Percentiles rank a stretch among this genome's conserved stretches.
Conservation (phyloP, 2,888 invertebrate species). For the Ochropleura leucogaster region DNA sequence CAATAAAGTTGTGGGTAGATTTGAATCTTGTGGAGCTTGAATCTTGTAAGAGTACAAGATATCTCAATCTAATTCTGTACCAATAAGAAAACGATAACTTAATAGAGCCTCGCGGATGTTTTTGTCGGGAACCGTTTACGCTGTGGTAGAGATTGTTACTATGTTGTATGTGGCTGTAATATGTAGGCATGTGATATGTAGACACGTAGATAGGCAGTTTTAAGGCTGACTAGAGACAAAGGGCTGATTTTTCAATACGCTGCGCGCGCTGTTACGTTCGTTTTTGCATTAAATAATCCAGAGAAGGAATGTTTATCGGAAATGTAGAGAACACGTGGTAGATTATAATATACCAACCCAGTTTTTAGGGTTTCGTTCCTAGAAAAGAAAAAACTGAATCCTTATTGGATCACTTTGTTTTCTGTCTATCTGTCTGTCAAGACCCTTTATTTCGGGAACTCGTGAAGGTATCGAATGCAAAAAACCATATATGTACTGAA, state of each 20-base stretch:
- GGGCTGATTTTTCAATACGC: not conserved
- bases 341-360: not conserved
- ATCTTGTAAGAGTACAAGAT: constrained; percentile 9
- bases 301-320: not conserved
- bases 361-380: not conserved
- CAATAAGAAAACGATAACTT: constrained; percentile 52
- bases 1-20: constrained; percentile 13
- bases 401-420: no score
- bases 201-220: not conserved
- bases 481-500: no score
- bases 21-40: constrained; percentile 23
- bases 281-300: not conserved
- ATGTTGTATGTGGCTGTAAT: constrained; percentile 5
- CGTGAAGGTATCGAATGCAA: no score
- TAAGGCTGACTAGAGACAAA: not conserved
- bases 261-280: not conserved
- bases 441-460: no score
- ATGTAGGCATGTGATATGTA: not conserved
- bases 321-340: not conserved
- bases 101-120: constrained; percentile 43
- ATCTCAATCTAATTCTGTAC: constrained; percentile 41
- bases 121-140: constrained; percentile 38
- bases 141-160: constrained; percentile 11
- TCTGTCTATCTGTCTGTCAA: no score
- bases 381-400: no score